Evolutionary conservation across 2,113 vertebrate genomes (phyloP).

Genomic region (Eretmochelys imbricata): DNA sequence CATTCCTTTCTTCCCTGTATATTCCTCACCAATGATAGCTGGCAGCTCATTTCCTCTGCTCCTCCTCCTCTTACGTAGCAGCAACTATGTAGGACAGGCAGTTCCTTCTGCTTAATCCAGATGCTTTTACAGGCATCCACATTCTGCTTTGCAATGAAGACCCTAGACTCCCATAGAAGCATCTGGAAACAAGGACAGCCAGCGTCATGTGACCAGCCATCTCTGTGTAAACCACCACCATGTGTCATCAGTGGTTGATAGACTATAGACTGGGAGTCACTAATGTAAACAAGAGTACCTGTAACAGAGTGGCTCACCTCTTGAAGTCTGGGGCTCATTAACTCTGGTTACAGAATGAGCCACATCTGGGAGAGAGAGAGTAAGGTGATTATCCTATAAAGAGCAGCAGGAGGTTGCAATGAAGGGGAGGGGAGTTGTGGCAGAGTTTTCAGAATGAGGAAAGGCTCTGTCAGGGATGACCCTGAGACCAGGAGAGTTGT

Average conservation of each 20-base stretch:
- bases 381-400: background rate
- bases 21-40: background rate
- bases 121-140: background rate
- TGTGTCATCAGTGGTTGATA: background rate
- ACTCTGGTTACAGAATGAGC: background rate
- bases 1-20: background rate
- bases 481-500: background rate
- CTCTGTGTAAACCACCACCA: background rate
- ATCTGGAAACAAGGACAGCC: background rate
- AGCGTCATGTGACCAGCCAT: background rate
- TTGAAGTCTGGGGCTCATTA: background rate
- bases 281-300: background rate
- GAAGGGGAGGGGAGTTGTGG: background rate
- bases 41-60: background rate
- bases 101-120: background rate
- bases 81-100: background rate
- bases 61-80: background rate
- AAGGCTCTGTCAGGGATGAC: background rate
- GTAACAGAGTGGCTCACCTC: background rate
- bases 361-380: background rate
- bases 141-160: background rate
- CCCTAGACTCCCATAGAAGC: background rate
- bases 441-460: background rate
- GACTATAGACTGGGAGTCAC: background rate
- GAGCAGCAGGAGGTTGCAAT: background rate